Evolutionary conservation across 2,888 invertebrate species (phyloP).

Genomic region (Mantis religiosa): DNA sequence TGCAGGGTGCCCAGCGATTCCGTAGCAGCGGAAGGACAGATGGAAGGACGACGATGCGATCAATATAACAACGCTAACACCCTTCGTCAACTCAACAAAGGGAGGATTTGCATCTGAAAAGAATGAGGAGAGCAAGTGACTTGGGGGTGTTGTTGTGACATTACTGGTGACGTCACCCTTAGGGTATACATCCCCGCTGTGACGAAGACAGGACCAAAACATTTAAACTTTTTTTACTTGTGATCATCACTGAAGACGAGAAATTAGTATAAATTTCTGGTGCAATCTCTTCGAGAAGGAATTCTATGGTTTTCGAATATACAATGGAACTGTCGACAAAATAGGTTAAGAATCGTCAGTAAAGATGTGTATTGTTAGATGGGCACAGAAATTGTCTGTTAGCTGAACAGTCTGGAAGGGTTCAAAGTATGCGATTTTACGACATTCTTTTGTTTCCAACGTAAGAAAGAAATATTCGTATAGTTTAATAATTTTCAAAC

Average conservation of each 20-base stretch:
- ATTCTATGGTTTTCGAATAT: neutral
- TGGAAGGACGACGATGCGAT: neutral
- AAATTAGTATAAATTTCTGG: too few relatives aligned
- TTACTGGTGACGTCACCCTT: neutral
- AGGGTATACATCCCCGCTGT: neutral
- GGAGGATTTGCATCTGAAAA: neutral
- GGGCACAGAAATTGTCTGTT: neutral
- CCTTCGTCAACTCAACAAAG: neutral
- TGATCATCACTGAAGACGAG: neutral
- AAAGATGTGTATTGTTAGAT: neutral
- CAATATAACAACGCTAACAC: neutral
- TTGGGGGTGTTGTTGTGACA: neutral
- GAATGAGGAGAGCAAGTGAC: neutral
- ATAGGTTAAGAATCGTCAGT: neutral
- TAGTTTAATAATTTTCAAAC: neutral
- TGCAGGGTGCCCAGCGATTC: conserved; percentile 36
- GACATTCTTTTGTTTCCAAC: neutral
- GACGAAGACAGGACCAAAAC: neutral
- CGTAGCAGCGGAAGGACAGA: neutral
- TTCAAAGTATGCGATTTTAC: neutral
- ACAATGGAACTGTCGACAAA: neutral
- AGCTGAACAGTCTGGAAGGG: neutral
- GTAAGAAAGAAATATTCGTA: neutral
- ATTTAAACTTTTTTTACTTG: neutral
- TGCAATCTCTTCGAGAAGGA: neutral